These are phyloP conservation scores for Charanyca ferruginea DNA, from an alignment of 2,888 invertebrate genomes.

Conservation along the genomic window DNA sequence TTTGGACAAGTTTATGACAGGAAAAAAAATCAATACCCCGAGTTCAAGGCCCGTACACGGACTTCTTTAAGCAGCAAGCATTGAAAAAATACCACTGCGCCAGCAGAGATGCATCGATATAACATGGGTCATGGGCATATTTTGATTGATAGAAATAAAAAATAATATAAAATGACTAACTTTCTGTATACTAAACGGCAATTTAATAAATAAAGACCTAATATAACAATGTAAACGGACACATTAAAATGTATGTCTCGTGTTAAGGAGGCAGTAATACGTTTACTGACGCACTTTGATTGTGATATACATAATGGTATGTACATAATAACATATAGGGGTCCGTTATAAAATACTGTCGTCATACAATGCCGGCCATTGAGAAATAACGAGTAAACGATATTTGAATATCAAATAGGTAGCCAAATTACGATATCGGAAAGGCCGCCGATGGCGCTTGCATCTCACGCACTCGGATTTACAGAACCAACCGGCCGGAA, in stretches of 20 bases:
- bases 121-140: too few relatives aligned
- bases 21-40: too few relatives aligned
- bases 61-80: too few relatives aligned
- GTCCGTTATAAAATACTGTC: conserved; percentile 84
- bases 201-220: too few relatives aligned
- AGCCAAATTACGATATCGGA: conserved; percentile 83
- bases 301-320: conserved; percentile 75
- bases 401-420: conserved; percentile 85
- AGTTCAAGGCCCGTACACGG: too few relatives aligned
- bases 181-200: too few relatives aligned
- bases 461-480: conserved; percentile 80
- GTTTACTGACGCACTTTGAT: conserved; percentile 75
- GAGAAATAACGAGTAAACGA: conserved; percentile 84
- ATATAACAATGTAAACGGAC: conserved; percentile 62
- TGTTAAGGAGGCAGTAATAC: conserved; percentile 66
- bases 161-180: too few relatives aligned
- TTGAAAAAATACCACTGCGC: too few relatives aligned
- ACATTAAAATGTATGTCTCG: conserved; percentile 70
- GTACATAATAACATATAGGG: conserved; percentile 79
- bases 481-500: conserved; percentile 80
- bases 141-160: too few relatives aligned
- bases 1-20: too few relatives aligned
- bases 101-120: too few relatives aligned
- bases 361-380: conserved; percentile 84
- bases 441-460: conserved; percentile 79